Conservation (phyloP, 2,888 invertebrate genomes). For the Ornithoptera alexandrae region DNA sequence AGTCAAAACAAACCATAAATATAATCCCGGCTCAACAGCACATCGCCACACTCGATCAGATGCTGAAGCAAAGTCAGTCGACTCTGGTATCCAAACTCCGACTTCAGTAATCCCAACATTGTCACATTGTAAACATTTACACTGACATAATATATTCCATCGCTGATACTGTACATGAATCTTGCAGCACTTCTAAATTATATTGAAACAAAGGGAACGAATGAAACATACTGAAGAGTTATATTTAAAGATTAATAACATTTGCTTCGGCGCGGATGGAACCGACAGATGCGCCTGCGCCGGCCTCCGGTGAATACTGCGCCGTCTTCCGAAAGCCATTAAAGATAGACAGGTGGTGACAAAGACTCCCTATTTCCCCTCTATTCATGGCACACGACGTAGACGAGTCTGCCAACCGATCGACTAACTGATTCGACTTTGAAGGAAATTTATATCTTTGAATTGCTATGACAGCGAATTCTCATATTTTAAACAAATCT, state of each 20-base stretch:
- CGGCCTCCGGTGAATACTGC: slow-evolving; percentile 53
- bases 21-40: slow-evolving; percentile 57
- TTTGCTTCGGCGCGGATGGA: slow-evolving; percentile 61
- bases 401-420: slow-evolving; percentile 46
- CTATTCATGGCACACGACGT: slow-evolving; percentile 39
- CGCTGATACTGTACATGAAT: neutral
- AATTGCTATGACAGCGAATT: slow-evolving; percentile 4
- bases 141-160: slow-evolving; percentile 27
- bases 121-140: slow-evolving; percentile 38
- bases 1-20: slow-evolving; percentile 52
- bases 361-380: slow-evolving; percentile 70
- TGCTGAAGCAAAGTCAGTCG: slow-evolving; percentile 67
- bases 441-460: slow-evolving; percentile 2
- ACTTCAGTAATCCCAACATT: slow-evolving; percentile 69
- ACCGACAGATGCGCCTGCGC: slow-evolving; percentile 68
- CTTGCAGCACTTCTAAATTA: neutral
- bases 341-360: slow-evolving; percentile 73
- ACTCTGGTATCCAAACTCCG: slow-evolving; percentile 69
- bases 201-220: neutral
- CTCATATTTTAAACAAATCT: slow-evolving; percentile 5
- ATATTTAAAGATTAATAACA: neutral
- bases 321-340: slow-evolving; percentile 73
- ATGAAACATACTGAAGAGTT: neutral
- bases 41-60: slow-evolving; percentile 70
- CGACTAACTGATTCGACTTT: slow-evolving; percentile 28